Evolutionary conservation across 2,113 vertebrate genomes (phyloP), one percentile per base, ranked within the genome.

Genomic region (Tapirus terrestris): DNA sequence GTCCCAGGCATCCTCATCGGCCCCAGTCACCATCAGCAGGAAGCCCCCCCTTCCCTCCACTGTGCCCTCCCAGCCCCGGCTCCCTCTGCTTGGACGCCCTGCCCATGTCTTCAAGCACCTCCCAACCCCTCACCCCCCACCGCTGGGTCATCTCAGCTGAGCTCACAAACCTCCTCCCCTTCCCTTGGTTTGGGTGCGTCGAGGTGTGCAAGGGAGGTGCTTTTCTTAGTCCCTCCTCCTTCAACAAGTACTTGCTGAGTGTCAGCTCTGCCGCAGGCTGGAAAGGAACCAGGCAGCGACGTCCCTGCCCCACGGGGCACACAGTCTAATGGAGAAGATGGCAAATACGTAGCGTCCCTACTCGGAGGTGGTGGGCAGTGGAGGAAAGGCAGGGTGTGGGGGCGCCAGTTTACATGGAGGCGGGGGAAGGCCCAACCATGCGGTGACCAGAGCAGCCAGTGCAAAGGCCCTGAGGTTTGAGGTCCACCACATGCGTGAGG

Each of bases 181-280:
- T 10, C 36, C 48, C 12, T 75, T 6, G 45, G 45, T 31, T 16
- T 29, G 4, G 27, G n/a, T 13, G 10, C 51, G 3, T 53, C 51
- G 14, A 53, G n/a, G 20, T 75, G 31, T 79, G 76, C 23, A 6
- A 23, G 10, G 3, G 10, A 51, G 51, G 8, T 13, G 33, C 39
- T 1, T 25, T 23, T 13, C 51, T 4, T 36, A 7, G 9, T 77
- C 23, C 43, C 43, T 29, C 31, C 43, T 51, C 45, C 18, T 21
- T 51, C 58, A 6, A 0, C 36, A 2, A 12, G 10, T 27, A 14
- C 3, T 31, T 16, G 16, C 0, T 33, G 70, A 33, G 56, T 3
- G 3, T 31, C 45, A 25, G 20, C 33, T 16, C 31, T 25, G 83
- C 14, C 17, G 31, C 45, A 9, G 63, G 61, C 36, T 67, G 60